Percentiles rank a stretch among this genome's conserved stretches.
phyloP scores from a whole-genome alignment of 2,888 invertebrate genomes.

The Cancer borealis region DNA sequence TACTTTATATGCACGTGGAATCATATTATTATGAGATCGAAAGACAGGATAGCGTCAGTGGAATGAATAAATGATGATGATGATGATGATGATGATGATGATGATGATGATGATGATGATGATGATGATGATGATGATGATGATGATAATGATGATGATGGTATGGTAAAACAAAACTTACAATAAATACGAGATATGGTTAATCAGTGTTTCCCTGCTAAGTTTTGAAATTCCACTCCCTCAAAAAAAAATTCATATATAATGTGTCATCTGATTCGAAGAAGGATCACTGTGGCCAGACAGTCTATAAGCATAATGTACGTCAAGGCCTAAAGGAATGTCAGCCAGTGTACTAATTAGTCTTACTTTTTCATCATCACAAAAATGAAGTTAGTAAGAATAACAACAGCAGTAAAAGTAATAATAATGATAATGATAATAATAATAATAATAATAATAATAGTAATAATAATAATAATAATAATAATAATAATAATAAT shows the following conservation, averaged over 20 bases:
- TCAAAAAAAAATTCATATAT: not conserved
- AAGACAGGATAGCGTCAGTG: too few species aligned
- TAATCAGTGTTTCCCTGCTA: not conserved
- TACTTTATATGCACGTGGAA: too few species aligned
- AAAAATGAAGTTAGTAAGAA: not conserved
- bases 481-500: not conserved
- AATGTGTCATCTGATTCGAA: not conserved
- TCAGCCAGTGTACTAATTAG: too few species aligned
- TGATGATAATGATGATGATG: slow-evolving; percentile 10
- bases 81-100: too few species aligned
- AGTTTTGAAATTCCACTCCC: not conserved
- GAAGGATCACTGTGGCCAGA: too few species aligned
- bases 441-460: not conserved
- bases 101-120: not conserved
- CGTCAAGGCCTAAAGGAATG: too few species aligned
- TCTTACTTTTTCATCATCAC: too few species aligned
- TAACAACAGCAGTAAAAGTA: not conserved
- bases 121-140: slow-evolving; percentile 34
- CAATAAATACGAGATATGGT: not conserved
- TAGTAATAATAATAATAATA: not conserved
- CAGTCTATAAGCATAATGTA: too few species aligned
- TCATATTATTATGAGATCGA: too few species aligned
- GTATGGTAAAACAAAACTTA: not conserved
- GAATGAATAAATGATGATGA: not conserved
- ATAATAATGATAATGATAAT: not conserved